Conservation (phyloP, 2,113 vertebrate genomes). For the Benitochromis conjunctus region DNA sequence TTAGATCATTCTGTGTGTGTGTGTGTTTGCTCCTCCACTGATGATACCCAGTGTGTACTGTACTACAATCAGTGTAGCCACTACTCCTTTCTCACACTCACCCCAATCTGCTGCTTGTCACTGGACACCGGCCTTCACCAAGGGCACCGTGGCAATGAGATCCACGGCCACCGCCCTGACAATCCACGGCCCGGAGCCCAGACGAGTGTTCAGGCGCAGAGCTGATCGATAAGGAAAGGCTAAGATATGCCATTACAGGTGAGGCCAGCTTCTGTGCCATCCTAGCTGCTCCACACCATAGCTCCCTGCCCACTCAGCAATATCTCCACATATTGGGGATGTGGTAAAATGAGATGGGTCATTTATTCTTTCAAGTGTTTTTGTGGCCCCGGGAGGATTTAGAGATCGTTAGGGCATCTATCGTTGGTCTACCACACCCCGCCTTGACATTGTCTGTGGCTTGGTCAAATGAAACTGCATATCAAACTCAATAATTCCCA, state of each 20-base stretch:
- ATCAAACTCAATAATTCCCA: constrained; percentile 48
- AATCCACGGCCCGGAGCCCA: constrained; percentile 50
- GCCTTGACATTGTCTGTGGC: constrained; percentile 60
- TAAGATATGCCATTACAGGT: constrained; percentile 69
- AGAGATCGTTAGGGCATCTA: constrained; percentile 56
- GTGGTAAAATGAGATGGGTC: constrained; percentile 53
- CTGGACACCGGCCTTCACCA: constrained; percentile 65
- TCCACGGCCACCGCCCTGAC: constrained; percentile 31
- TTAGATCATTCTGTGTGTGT: neutral
- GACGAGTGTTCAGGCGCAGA: constrained; percentile 57
- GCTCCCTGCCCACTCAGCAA: constrained; percentile 54
- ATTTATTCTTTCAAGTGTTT: constrained; percentile 63
- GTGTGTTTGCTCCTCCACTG: neutral
- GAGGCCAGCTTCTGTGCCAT: constrained; percentile 58
- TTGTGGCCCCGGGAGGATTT: constrained; percentile 41
- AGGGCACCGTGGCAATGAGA: constrained; percentile 68
- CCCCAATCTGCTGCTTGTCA: constrained; percentile 47
- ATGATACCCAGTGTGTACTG: neutral
- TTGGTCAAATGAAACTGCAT: constrained; percentile 56
- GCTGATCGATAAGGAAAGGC: constrained; percentile 56
- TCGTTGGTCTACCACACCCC: constrained; percentile 48
- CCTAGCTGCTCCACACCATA: constrained; percentile 29
- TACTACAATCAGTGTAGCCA: neutral
- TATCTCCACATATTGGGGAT: constrained; percentile 39
- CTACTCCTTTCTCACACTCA: constrained; percentile 6